Conservation (phyloP, 2,888 invertebrate species). For the Quadriops clusia region DNA sequence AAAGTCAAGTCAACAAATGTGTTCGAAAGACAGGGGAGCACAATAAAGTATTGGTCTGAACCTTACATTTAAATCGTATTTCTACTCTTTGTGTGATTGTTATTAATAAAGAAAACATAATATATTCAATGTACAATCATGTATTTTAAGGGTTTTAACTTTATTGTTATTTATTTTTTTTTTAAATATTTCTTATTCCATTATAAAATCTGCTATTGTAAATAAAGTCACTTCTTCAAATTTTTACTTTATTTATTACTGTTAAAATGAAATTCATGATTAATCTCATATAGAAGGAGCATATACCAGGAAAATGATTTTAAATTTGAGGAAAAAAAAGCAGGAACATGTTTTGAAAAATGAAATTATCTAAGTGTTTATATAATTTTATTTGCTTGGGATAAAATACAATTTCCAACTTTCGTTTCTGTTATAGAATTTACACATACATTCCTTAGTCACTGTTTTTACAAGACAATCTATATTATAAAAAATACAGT, state of each 20-base stretch:
- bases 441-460: constrained; percentile 33
- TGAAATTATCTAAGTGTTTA: not conserved
- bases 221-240: no score
- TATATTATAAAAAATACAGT: constrained; percentile 22
- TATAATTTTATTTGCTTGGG: constrained; percentile 29
- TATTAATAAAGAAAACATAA: constrained; percentile 4
- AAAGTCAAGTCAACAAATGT: constrained; percentile 49
- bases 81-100: constrained; percentile 8
- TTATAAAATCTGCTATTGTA: no score
- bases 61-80: constrained; percentile 27
- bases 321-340: no score
- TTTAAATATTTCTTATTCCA: no score
- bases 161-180: no score
- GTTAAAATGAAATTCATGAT: no score
- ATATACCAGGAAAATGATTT: no score
- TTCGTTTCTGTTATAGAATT: constrained; percentile 29
- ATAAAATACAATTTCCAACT: constrained; percentile 38
- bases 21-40: constrained; percentile 37
- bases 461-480: constrained; percentile 22
- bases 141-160: not conserved
- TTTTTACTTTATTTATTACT: no score
- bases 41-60: constrained; percentile 36
- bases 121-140: not conserved
- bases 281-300: no score
- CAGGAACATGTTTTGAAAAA: not conserved